Evolutionary conservation across 2,888 invertebrate genomes (phyloP).

Genomic region (Cryptophagus acutangulus): DNA sequence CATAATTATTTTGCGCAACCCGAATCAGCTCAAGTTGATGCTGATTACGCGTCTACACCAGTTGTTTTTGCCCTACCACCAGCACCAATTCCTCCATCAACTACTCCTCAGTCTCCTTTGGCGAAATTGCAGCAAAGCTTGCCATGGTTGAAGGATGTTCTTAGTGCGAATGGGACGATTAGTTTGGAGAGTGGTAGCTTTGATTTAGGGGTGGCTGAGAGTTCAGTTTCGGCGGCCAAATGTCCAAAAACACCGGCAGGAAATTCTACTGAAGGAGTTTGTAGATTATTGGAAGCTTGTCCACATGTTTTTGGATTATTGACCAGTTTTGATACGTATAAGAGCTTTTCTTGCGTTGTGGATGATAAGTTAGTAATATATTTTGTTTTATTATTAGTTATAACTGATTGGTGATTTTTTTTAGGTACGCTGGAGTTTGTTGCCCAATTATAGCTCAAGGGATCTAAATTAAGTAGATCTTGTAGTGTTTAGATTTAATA

Average conservation of each 20-base stretch:
- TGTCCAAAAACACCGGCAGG: conserved; percentile 26
- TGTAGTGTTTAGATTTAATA: too few species aligned
- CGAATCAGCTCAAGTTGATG: too few species aligned
- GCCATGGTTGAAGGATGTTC: conserved; percentile 29
- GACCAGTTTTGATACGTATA: conserved; percentile 25
- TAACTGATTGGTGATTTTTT: conserved; percentile 11
- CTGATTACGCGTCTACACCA: background rate
- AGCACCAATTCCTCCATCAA: conserved; percentile 4
- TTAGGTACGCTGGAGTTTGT: conserved; percentile 33
- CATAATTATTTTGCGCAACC: conserved; percentile 5
- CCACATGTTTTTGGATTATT: conserved; percentile 24
- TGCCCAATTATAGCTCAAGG: conserved; percentile 24
- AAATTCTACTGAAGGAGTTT: conserved; percentile 27
- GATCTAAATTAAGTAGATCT: too few species aligned
- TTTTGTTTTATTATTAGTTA: background rate
- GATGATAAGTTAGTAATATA: conserved; percentile 31
- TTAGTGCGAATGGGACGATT: conserved; percentile 28
- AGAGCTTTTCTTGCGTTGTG: conserved; percentile 31
- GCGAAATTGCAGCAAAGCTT: conserved; percentile 13
- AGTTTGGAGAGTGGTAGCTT: conserved; percentile 26
- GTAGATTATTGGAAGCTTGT: conserved; percentile 30
- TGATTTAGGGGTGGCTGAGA: conserved; percentile 8
- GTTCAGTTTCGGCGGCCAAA: conserved; percentile 19
- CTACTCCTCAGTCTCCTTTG: too few species aligned
- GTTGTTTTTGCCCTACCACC: conserved; percentile 3